These are phyloP conservation scores for Trogon melanurus DNA, from an alignment of 2,113 vertebrate species.

Conservation along the genomic window DNA sequence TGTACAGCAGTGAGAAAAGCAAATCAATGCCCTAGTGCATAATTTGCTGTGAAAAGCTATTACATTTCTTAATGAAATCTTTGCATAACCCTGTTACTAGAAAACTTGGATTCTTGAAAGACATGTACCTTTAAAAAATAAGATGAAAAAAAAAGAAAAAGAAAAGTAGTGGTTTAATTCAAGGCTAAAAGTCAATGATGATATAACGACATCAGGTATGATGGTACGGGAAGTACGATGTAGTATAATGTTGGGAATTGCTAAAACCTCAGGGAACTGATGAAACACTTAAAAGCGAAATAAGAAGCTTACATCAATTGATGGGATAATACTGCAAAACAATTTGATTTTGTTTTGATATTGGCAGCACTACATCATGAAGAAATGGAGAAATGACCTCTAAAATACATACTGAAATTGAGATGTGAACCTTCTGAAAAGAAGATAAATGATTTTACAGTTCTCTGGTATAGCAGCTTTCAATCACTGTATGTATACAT, in stretches of 20 bases:
- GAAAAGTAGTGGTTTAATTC: rapidly evolving
- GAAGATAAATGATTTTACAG: neutral
- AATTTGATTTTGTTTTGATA: neutral
- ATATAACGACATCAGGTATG: neutral
- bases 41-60: neutral
- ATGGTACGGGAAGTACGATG: neutral
- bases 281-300: neutral
- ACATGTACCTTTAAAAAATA: neutral
- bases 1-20: neutral
- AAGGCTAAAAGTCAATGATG: neutral
- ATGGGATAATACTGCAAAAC: neutral
- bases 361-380: neutral
- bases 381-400: neutral
- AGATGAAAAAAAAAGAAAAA: neutral
- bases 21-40: neutral
- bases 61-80: neutral
- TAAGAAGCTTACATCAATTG: neutral
- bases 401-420: neutral
- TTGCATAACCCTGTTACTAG: neutral
- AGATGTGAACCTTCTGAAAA: neutral
- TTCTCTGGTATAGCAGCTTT: neutral
- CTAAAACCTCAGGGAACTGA: neutral
- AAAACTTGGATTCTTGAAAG: neutral
- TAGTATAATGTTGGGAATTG: neutral
- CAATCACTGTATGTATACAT: neutral